These are phyloP conservation scores for Arnoldichthys spilopterus DNA, from an alignment of 2,797 vertebrate species.

Conservation along the genomic window DNA sequence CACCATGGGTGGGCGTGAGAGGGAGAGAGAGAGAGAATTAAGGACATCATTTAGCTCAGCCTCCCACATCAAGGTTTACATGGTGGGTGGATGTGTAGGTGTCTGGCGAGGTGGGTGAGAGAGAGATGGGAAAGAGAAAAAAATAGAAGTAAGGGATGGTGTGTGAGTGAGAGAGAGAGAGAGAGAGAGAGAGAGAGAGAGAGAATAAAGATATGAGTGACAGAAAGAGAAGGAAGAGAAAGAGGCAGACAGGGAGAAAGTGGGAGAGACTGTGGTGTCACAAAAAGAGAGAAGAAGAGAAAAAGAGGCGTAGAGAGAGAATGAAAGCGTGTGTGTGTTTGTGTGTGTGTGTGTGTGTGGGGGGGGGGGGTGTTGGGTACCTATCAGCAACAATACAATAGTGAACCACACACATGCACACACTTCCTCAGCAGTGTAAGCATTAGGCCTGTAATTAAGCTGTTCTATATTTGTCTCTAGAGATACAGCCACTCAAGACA, in stretches of 20 bases:
- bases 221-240: background rate
- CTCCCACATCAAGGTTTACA: slow-evolving; percentile 17
- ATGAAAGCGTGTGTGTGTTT: background rate
- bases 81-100: slow-evolving; percentile 6
- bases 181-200: too few species aligned
- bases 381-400: slow-evolving; percentile 3
- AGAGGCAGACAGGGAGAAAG: background rate
- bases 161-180: too few species aligned
- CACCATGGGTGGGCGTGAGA: slow-evolving; percentile 21
- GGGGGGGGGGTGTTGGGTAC: background rate
- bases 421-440: background rate
- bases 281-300: too few species aligned
- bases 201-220: too few species aligned
- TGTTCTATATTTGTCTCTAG: background rate
- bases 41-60: slow-evolving; percentile 23
- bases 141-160: background rate
- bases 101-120: background rate
- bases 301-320: background rate
- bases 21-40: slow-evolving; percentile 19
- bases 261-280: too few species aligned
- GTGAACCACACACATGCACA: background rate
- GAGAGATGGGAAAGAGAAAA: background rate
- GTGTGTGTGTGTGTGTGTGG: background rate
- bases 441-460: slow-evolving; percentile 15
- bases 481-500: slow-evolving; percentile 8